Percentiles rank a stretch among this genome's conserved stretches.
phyloP scores from a whole-genome alignment of 1,140 invertebrate genomes.

The Euschistus heros region DNA sequence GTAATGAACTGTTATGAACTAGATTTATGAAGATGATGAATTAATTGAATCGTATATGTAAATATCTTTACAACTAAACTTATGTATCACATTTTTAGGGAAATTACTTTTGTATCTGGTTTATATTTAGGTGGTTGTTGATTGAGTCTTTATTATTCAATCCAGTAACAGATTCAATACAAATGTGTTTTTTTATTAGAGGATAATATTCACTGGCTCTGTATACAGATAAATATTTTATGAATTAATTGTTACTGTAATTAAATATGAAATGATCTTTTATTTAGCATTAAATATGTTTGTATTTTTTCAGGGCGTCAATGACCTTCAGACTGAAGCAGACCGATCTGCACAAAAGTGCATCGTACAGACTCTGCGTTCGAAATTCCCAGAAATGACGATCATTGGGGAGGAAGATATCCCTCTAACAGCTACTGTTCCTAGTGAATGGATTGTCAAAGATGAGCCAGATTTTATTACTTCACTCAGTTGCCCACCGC shows the following conservation, averaged over 20 bases:
- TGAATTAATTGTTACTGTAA: too few relatives aligned
- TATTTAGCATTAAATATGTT: neutral
- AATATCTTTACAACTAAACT: too few relatives aligned
- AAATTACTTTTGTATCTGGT: too few relatives aligned
- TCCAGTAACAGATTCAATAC: too few relatives aligned
- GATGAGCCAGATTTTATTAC: slow-evolving; percentile 61
- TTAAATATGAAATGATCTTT: neutral
- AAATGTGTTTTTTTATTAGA: neutral
- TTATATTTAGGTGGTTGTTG: too few relatives aligned
- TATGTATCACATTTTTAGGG: too few relatives aligned
- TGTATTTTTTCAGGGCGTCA: slow-evolving; percentile 52
- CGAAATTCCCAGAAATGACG: slow-evolving; percentile 71
- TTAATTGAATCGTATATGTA: too few relatives aligned
- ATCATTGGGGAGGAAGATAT: slow-evolving; percentile 89
- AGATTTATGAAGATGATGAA: too few relatives aligned
- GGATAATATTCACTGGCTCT: neutral
- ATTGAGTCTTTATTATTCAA: too few relatives aligned
- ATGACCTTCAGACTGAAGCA: slow-evolving; percentile 95
- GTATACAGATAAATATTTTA: neutral
- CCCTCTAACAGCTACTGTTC: slow-evolving; percentile 42
- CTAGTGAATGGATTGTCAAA: slow-evolving; percentile 59
- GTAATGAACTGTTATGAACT: too few relatives aligned
- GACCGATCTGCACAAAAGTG: slow-evolving; percentile 87
- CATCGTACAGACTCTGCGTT: slow-evolving; percentile 75
- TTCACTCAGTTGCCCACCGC: slow-evolving; percentile 52